Evolutionary conservation across 2,113 vertebrate species (phyloP).

Genomic region (Pipa parva): DNA sequence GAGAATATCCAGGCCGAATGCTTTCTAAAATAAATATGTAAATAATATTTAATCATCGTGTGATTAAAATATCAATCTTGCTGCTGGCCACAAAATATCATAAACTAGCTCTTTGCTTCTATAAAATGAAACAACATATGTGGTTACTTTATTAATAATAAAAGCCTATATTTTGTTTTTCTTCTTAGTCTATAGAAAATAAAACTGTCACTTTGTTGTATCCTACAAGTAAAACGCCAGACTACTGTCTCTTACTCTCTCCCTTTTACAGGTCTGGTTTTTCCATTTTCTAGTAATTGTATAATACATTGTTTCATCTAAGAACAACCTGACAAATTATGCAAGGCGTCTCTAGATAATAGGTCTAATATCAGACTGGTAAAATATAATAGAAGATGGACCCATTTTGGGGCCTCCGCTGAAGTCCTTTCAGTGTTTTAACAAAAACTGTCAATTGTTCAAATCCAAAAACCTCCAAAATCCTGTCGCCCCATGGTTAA

Average conservation of each 20-base stretch:
- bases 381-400: too few species aligned
- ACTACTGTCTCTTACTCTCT: constrained; percentile 12
- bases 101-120: background rate
- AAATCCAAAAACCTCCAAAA: too few species aligned
- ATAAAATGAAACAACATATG: constrained; percentile 23
- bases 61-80: background rate
- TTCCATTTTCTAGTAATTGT: constrained; percentile 10
- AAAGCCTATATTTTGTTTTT: constrained; percentile 2
- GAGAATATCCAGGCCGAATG: background rate
- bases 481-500: too few species aligned
- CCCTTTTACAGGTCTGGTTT: background rate
- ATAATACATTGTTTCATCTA: constrained; percentile 4
- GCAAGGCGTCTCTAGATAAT: constrained; percentile 19
- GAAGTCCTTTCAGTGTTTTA: too few species aligned
- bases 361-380: too few species aligned
- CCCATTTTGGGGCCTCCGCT: too few species aligned
- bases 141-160: constrained; percentile 8
- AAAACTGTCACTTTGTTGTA: constrained; percentile 3
- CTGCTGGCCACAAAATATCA: constrained; percentile 1
- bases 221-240: background rate
- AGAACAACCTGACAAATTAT: constrained; percentile 21
- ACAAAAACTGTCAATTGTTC: too few species aligned
- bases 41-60: constrained; percentile 1
- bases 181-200: background rate
- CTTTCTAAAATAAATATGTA: background rate